Percentiles rank a stretch among this genome's conserved stretches.
These are phyloP conservation scores for Mesoligia furuncula DNA, from an alignment of 2,888 invertebrate species.

Conservation along the genomic window DNA sequence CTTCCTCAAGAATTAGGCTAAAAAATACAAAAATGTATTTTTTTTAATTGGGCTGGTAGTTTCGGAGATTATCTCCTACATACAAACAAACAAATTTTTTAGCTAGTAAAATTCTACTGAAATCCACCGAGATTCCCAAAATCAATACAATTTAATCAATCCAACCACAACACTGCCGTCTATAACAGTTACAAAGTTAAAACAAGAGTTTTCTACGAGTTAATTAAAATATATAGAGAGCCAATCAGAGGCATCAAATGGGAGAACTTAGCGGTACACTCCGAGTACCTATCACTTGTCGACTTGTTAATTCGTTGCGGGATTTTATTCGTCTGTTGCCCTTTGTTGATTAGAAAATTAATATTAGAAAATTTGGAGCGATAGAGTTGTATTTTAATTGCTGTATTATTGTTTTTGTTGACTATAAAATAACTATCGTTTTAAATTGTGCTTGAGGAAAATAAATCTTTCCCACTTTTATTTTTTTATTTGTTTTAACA, in stretches of 20 bases:
- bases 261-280: slow-evolving; percentile 53
- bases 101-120: background rate
- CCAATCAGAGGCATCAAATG: slow-evolving; percentile 67
- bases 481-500: too few species aligned
- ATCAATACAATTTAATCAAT: slow-evolving; percentile 66
- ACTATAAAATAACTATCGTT: background rate
- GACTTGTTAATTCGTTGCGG: slow-evolving; percentile 74
- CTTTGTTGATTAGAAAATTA: slow-evolving; percentile 53
- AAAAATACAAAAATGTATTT: too few species aligned
- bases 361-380: slow-evolving; percentile 37
- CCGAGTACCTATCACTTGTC: slow-evolving; percentile 67
- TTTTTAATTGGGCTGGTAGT: too few species aligned
- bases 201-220: slow-evolving; percentile 70
- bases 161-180: slow-evolving; percentile 43
- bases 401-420: slow-evolving; percentile 21
- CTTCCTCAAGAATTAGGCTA: too few species aligned
- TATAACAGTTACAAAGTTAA: slow-evolving; percentile 63
- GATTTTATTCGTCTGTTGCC: slow-evolving; percentile 54
- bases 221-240: slow-evolving; percentile 75
- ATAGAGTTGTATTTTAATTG: slow-evolving; percentile 24
- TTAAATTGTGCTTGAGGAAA: background rate
- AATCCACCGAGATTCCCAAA: slow-evolving; percentile 21
- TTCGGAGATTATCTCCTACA: too few species aligned
- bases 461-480: background rate
- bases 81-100: too few species aligned